Base-by-base conservation (phyloP, 2,113 vertebrate genomes). In the Eulemur macaco region DNA sequence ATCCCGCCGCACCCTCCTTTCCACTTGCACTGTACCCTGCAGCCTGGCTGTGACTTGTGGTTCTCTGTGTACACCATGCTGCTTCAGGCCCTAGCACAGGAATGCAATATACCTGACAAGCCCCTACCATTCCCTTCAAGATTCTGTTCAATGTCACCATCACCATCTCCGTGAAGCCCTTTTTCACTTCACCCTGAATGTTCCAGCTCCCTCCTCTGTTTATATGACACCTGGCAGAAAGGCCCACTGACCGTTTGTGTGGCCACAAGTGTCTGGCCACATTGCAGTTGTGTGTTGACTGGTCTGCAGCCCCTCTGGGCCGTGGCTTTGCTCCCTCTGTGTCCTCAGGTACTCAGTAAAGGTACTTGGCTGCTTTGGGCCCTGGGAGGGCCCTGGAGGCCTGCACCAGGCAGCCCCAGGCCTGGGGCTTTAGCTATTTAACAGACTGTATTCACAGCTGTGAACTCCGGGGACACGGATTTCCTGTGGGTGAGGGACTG, bases 401-500 rank as follows among this genome's bases (percentile, higher is more conserved):
- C 83, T 71, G 74, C 74, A 42, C 9, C 13, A n/a, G 47, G 54
- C 76, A 86, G 66, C 25, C 64, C 58, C 58, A 58, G 15, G 63
- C 56, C 73, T 74, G 23, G 54, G 23, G 54, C 39, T 91, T 73
- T 56, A 47, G 85, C 74, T 68, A n/a, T 91, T 86, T 89, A 82
- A 91, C 39, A 87, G 91, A 68, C 86, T 91, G 60, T 95, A 69
- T 91, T 97, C 73, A 89, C 86, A 96, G 87, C 95, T 96, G 78
- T 64, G 73, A 83, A 58, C 94, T 97, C 74, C 82, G 2, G 20
- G 88, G 68, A 80, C 47, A 45, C 27, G 20, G 96, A 95, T 86
- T 97, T 97, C 98, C 97, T 96, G 95, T 94, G 94, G 73, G 56
- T 50, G 86, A 97, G 83, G 73, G 83, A 78, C 95, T 91, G 78